Percentiles rank a stretch among this genome's conserved stretches.
Evolutionary conservation across 1,140 invertebrate genomes (phyloP).

Genomic region (Magallana ariakensis): DNA sequence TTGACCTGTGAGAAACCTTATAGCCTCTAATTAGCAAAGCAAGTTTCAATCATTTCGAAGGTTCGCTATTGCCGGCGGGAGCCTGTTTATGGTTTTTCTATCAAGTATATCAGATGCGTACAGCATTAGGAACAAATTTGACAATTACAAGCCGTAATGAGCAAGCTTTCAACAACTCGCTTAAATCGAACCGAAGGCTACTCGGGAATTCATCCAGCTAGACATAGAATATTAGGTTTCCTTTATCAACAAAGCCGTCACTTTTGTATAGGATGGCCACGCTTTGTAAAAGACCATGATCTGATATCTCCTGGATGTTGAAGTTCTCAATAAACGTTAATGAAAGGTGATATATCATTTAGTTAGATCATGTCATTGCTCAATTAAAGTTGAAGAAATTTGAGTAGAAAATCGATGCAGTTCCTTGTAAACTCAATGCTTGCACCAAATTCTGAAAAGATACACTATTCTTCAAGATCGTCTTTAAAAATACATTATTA

Average conservation of each 20-base stretch:
- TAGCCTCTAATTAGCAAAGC: slow-evolving; percentile 32
- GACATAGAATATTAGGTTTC: not conserved
- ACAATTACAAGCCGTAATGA: slow-evolving; percentile 34
- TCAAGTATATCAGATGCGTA: slow-evolving; percentile 16
- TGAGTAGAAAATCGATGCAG: not conserved
- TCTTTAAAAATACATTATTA: too few relatives aligned
- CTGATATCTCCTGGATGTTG: not conserved
- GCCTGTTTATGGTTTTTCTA: slow-evolving; percentile 24
- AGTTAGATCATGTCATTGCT: not conserved
- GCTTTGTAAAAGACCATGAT: not conserved
- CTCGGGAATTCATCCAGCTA: not conserved
- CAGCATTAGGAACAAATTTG: slow-evolving; percentile 34
- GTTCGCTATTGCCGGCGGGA: slow-evolving; percentile 13
- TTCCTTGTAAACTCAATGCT: too few relatives aligned
- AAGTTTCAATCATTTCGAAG: slow-evolving; percentile 23
- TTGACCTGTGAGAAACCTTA: slow-evolving; percentile 34
- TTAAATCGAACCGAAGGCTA: slow-evolving; percentile 33
- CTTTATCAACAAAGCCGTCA: not conserved
- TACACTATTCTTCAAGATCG: too few relatives aligned
- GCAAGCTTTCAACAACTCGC: slow-evolving; percentile 29
- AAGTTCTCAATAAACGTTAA: not conserved
- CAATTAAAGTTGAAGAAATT: not conserved
- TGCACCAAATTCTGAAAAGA: too few relatives aligned
- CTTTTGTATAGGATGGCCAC: slow-evolving; percentile 19
- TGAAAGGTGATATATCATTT: slow-evolving; percentile 16